Conservation (phyloP, 2,888 invertebrate genomes). For the Parapristionchus giblindavisi region DNA sequence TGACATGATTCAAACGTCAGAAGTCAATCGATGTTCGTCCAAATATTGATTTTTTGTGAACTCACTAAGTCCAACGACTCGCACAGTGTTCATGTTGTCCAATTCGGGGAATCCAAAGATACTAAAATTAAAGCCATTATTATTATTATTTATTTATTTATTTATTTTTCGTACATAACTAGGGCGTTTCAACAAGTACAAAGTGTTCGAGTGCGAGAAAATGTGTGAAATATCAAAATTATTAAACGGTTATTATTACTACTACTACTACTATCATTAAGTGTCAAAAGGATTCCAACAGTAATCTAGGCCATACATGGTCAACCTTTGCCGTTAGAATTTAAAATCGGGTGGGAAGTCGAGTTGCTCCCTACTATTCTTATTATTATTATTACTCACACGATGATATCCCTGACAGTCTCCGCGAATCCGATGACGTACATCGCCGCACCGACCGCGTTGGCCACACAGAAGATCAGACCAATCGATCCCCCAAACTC, state of each 20-base stretch:
- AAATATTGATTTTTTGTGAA: neutral
- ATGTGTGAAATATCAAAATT: too few species aligned
- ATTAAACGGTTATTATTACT: neutral
- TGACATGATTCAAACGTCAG: too few species aligned
- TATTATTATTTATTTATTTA: too few species aligned
- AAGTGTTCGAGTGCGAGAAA: too few species aligned
- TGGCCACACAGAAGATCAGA: conserved; percentile 95
- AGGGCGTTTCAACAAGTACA: too few species aligned
- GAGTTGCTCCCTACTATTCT: too few species aligned
- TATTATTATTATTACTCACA: too few species aligned
- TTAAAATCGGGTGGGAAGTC: too few species aligned
- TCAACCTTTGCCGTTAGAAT: too few species aligned
- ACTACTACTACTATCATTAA: neutral
- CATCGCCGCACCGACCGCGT: conserved; percentile 83
- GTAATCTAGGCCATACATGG: too few species aligned
- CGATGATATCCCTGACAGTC: conserved; percentile 52
- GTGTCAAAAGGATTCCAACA: too few species aligned
- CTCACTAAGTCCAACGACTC: conserved; percentile 64
- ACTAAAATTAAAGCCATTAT: neutral
- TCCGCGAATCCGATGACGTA: conserved; percentile 97
- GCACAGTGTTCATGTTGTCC: conserved; percentile 62
- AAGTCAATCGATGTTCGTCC: neutral
- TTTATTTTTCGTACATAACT: too few species aligned
- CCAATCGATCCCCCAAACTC: conserved; percentile 96
- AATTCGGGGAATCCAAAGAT: neutral